These are phyloP conservation scores for Cosmorhoe ocellata DNA, from an alignment of 2,888 invertebrate species.

Conservation along the genomic window DNA sequence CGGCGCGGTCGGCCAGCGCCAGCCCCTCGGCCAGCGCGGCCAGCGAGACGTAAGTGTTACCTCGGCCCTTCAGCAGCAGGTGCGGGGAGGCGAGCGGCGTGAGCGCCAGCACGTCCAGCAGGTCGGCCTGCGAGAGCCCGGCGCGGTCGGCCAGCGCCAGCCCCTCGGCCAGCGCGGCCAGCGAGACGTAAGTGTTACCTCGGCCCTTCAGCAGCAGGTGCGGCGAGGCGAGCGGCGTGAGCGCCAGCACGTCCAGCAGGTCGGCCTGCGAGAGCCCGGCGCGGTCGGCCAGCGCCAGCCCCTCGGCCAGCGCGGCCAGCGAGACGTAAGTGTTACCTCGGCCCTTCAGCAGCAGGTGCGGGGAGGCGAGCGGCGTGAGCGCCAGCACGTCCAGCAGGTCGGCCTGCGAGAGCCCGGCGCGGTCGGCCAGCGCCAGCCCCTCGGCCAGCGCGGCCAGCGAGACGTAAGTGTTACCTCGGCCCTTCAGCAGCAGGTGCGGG, in stretches of 20 bases:
- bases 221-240: constrained; percentile 92
- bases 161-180: too few relatives aligned
- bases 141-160: constrained; percentile 90
- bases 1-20: too few relatives aligned
- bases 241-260: constrained; percentile 92
- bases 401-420: too few relatives aligned
- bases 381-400: constrained; percentile 95
- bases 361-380: constrained; percentile 82
- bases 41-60: constrained; percentile 17
- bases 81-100: constrained; percentile 80
- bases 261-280: constrained; percentile 94
- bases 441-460: too few relatives aligned
- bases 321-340: constrained; percentile 55
- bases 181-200: constrained; percentile 36
- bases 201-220: constrained; percentile 92
- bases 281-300: constrained; percentile 91
- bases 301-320: constrained; percentile 93
- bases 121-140: too few relatives aligned
- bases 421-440: too few relatives aligned
- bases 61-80: constrained; percentile 91
- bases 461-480: constrained; percentile 72
- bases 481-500: constrained; percentile 87
- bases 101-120: constrained; percentile 95
- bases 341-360: constrained; percentile 7
- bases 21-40: too few relatives aligned